Evolutionary conservation across 2,113 vertebrate species (phyloP), one percentile per base, ranked within the genome.

Genomic region (Phaetusa simplex): DNA sequence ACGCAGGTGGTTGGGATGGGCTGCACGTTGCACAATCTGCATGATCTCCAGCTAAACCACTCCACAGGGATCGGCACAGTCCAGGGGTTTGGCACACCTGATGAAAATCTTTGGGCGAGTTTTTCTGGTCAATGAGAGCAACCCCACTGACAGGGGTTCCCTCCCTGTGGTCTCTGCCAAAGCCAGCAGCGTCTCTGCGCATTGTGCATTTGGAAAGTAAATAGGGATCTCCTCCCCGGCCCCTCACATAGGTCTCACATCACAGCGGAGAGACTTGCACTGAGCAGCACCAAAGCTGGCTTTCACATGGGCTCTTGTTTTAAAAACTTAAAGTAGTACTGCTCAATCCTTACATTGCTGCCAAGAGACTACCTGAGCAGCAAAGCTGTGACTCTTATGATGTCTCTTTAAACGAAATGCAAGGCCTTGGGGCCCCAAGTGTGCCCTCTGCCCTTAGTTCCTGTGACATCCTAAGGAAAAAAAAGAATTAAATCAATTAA

Each of bases 1-100:
- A 27, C 0, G 0, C 50, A 24, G 19, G 45, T 24, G n/a, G 16
- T 32, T 82, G 50, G 50, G 81, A 64, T 9, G 23, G 5, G 2
- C 3, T 21, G 14, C 53, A 40, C 1, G 1, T 13, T 56, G n/a
- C 14, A 21, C 34, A 82, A 78, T n/a, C 59, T 47, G 43, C 12
- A 23, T 1, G 0, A 49, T 47, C n/a, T 59, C 58, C 53, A 83
- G 58, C 62, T 64, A 77, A 81, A 80, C 58, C 4, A 2, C 62
- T 56, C 61, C 81, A 73, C 23, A 49, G 47, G 21, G 27, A 93
- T 49, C 62, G 83, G 53, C 52, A 38, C 78, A 62, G 50, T 34
- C n/a, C 40, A 61, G 26, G 19, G 58, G 45, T 32, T 72, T 36
- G 50, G 40, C 34, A 84, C 8, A 61, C 18, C 3, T 67, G 56